Conservation (phyloP, 1,140 invertebrate genomes). For the Calycopis cecrops region DNA sequence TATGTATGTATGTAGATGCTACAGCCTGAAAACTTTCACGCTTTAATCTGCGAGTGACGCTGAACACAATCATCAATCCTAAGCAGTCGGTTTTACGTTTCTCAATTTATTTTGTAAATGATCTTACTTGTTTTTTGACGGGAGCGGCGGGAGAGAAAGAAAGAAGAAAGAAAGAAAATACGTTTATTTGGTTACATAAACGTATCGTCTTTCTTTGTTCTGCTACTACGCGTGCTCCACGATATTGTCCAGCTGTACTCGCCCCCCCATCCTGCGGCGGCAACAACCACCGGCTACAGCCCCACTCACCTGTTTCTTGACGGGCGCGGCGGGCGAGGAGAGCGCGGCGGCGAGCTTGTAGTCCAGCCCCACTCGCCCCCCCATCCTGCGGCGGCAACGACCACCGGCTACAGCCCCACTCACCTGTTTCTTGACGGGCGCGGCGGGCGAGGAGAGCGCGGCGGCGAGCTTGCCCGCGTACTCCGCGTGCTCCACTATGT, state of each 20-base stretch:
- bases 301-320: constrained; percentile 90
- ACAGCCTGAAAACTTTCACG: too few relatives aligned
- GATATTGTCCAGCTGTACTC: constrained; percentile 93
- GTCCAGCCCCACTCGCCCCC: constrained; percentile 92
- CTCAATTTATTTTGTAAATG: too few relatives aligned
- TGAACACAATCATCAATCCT: too few relatives aligned
- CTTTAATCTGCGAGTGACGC: too few relatives aligned
- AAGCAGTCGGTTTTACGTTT: too few relatives aligned
- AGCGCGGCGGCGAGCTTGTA: constrained; percentile 94
- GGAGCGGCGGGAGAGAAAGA: constrained; percentile 88
- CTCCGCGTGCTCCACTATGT: constrained; percentile 94
- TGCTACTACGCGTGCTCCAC: constrained; percentile 86
- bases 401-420: too few relatives aligned
- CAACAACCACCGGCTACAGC: too few relatives aligned
- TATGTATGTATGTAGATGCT: too few relatives aligned
- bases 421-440: constrained; percentile 90
- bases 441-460: constrained; percentile 89
- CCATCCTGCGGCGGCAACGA: constrained; percentile 76
- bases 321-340: constrained; percentile 87
- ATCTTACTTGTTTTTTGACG: constrained; percentile 89
- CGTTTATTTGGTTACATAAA: too few relatives aligned
- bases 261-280: constrained; percentile 83
- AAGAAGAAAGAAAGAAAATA: too few relatives aligned
- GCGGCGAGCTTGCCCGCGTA: constrained; percentile 93
- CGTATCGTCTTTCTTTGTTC: too few relatives aligned